Evolutionary conservation across 2,113 vertebrate species (phyloP), one percentile per base, ranked within the genome.

Genomic region (Argyrosomus japonicus): DNA sequence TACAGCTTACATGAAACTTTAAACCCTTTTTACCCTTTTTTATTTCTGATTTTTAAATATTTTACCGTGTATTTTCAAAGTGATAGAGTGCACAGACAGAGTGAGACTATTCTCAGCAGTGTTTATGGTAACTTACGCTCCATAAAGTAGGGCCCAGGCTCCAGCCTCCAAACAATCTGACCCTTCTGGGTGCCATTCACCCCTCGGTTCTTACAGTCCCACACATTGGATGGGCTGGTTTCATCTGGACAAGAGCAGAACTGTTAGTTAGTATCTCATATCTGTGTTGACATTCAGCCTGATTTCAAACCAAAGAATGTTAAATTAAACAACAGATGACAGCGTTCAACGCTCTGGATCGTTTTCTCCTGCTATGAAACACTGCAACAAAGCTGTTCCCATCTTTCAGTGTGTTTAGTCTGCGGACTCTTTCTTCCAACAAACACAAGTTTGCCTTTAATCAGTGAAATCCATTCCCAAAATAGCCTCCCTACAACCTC

Each of bases 171-270:
- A 0, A 99, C 96, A 18, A 99, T 98, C 86, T 99, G 98, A 65
- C 98, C 98, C 92, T 97, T 98, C 83, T 99, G 98, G 0, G 98
- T 99, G 54, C 98, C 98, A 12, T 98, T 99, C 80, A 99, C 97
- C 51, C 98, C 98, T 82, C 98, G 94, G 84, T 99, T 99, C 94
- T 99, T 99, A 87, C 98, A 99, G 95, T 99, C 98, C 98, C 98
- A 99, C 92, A 99, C 97, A 57, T 99, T 99, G 86, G 98, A 97
- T 70, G 97, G 98, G 91, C 96, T 99, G 87, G 96, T 99, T 92
- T 99, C 98, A 96, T 99, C 98, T 99, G 91, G 50, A 73, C 43
- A n/a, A 63, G 25, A 53, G 54, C 0, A 47, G 17, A 60, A n/a
- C 5, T 75, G 5, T 53, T 72, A 13, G 32, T 32, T 6, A 40